Base-by-base conservation (phyloP, 2,888 invertebrate species). In the Syritta pipiens region DNA sequence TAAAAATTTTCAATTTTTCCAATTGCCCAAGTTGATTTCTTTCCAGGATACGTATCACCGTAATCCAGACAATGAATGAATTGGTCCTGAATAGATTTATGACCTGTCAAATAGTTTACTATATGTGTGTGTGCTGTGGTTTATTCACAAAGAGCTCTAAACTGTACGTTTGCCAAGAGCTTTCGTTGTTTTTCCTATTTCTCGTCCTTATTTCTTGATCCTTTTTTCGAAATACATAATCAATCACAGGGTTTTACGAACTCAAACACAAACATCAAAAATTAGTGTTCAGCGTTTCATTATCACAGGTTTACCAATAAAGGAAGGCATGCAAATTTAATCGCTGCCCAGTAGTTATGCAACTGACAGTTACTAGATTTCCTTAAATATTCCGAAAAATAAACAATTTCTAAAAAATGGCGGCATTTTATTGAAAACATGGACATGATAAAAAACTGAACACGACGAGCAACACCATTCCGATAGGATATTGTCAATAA, bases 21-120 rank as follows among this genome's bases (percentile, higher is more conserved):
- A 42, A 55, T 67, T 67, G 55, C 37, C 48, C 35, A 55, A 67
- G 67, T 57, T 67, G 37, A 48, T 55, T 48, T n/a, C 26, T 30
- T 37, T 48, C 57, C 48, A 20, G 40, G 24, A 35, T 20, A 32
- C 30, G 42, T 17, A 60, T 60, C 20, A 22, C 60, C 37, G 40
- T 17, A 24, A 48, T 26, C 32, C 28, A 57, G 44, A 69, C 57
- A 63, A 32, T 42, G 49, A 51, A 48, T 17, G 57, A 14, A 65
- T 30, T 46, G 59, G 6, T 59, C 65, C 53, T 48, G 42, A 37
- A 65, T 72, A 72, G 59, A 77, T 77, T 77, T 77, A 77, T 77
- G 72, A 77, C 77, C 72, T 77, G 72, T 53, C 77, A 77, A 72
- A 71, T 57, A 77, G 72, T 72, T 77, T 28, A 77, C 72, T 77